These are phyloP conservation scores for Cavia aperea DNA, from an alignment of 2,113 vertebrate species.

Conservation along the genomic window DNA sequence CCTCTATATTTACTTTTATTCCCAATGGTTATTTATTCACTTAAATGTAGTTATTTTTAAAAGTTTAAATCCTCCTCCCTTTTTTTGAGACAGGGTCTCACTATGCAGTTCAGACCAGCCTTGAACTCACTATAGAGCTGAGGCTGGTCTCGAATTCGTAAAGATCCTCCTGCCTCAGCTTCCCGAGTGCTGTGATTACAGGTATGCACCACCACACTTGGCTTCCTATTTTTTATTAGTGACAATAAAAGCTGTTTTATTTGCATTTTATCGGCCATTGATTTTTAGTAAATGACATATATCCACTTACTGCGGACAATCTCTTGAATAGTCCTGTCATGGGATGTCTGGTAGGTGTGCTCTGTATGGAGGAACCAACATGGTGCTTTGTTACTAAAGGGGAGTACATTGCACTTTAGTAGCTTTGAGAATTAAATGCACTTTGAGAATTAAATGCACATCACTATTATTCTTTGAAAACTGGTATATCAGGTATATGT, in stretches of 20 bases:
- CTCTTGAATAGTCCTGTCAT: background rate
- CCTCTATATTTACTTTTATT: background rate
- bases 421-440: no score
- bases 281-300: background rate
- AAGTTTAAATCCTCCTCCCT: background rate
- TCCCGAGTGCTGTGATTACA: no score
- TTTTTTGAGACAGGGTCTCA: no score
- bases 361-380: background rate
- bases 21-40: background rate
- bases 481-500: background rate
- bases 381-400: background rate
- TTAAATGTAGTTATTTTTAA: background rate
- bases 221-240: slow-evolving; percentile 29
- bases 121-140: no score
- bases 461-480: slow-evolving; percentile 25
- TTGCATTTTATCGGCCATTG: background rate
- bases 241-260: background rate
- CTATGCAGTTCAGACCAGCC: no score
- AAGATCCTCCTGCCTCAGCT: no score
- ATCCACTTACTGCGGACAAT: background rate
- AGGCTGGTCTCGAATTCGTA: no score
- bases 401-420: background rate
- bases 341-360: background rate
- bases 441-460: background rate
- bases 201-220: no score